Percentiles rank a stretch among this genome's conserved stretches.
Evolutionary conservation across 2,113 vertebrate species (phyloP).

Genomic region (Mystacornis crossleyi): DNA sequence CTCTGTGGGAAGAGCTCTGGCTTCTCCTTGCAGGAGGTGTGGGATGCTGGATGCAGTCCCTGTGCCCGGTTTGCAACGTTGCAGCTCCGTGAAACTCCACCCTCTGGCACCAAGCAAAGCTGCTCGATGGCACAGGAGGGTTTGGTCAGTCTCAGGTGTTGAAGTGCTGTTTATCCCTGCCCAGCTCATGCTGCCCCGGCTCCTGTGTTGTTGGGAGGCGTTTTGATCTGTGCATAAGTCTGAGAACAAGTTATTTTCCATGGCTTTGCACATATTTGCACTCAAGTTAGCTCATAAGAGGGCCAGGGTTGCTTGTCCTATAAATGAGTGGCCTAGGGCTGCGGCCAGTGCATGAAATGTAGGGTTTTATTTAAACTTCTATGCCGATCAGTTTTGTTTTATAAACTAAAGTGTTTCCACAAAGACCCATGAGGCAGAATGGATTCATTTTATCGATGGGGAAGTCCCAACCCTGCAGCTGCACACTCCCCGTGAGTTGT

Average conservation of each 20-base stretch:
- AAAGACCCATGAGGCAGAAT: not conserved
- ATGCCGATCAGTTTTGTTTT: rapidly evolving
- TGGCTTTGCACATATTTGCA: not conserved
- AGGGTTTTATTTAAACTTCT: not conserved
- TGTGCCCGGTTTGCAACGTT: rapidly evolving
- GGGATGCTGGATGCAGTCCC: not conserved
- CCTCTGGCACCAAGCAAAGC: not conserved
- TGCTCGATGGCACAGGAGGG: not conserved
- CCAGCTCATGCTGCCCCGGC: not conserved
- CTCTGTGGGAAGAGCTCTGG: not conserved
- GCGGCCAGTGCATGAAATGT: not conserved
- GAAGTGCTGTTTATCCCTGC: not conserved
- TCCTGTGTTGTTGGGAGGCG: not conserved
- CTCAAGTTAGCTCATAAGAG: not conserved
- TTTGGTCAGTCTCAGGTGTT: not conserved
- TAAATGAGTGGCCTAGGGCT: not conserved
- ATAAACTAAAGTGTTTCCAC: not conserved
- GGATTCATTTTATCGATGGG: not conserved
- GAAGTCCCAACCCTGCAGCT: not conserved
- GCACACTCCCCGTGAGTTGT: not conserved
- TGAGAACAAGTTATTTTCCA: not conserved
- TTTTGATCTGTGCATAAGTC: not conserved
- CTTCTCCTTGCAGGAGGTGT: not conserved
- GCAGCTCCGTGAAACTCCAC: rapidly evolving
- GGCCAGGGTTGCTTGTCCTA: not conserved